Percentiles rank a stretch among this genome's conserved stretches.
These are phyloP conservation scores for Macrosteles quadrilineatus DNA, from an alignment of 1,140 invertebrate species.

Conservation along the genomic window DNA sequence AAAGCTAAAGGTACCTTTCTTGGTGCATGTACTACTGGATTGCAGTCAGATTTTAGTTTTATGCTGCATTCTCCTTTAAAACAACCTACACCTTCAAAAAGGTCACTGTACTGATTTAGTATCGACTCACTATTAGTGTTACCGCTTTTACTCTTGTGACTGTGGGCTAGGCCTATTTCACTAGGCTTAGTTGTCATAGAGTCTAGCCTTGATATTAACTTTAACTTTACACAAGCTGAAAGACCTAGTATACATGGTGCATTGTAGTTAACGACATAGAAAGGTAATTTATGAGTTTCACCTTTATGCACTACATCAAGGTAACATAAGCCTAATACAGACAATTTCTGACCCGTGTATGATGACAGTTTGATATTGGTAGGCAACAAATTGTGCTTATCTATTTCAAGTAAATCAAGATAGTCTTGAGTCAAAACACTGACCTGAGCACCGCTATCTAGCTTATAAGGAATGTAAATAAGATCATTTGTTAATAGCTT, in stretches of 20 bases:
- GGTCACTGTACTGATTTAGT: neutral
- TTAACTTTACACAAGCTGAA: neutral
- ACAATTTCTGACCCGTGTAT: too few relatives aligned
- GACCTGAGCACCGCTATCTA: neutral
- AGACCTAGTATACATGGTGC: conserved; percentile 4
- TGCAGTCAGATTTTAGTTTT: neutral
- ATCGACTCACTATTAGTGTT: neutral
- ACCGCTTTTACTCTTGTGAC: neutral
- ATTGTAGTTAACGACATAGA: too few relatives aligned
- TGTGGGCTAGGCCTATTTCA: neutral
- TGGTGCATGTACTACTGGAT: neutral
- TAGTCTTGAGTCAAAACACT: neutral
- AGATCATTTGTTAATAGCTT: neutral
- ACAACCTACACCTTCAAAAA: neutral
- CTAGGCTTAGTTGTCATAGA: neutral
- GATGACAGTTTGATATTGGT: too few relatives aligned
- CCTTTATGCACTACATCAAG: too few relatives aligned
- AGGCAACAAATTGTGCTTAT: too few relatives aligned
- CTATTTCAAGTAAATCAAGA: too few relatives aligned
- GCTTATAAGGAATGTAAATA: too few relatives aligned
- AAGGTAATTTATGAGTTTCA: too few relatives aligned
- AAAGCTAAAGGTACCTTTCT: neutral
- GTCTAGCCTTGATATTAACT: neutral
- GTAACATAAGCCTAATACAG: too few relatives aligned
- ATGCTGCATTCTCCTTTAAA: neutral